These are phyloP conservation scores for Nomada ruficornis DNA, from an alignment of 2,888 invertebrate species.

Conservation along the genomic window DNA sequence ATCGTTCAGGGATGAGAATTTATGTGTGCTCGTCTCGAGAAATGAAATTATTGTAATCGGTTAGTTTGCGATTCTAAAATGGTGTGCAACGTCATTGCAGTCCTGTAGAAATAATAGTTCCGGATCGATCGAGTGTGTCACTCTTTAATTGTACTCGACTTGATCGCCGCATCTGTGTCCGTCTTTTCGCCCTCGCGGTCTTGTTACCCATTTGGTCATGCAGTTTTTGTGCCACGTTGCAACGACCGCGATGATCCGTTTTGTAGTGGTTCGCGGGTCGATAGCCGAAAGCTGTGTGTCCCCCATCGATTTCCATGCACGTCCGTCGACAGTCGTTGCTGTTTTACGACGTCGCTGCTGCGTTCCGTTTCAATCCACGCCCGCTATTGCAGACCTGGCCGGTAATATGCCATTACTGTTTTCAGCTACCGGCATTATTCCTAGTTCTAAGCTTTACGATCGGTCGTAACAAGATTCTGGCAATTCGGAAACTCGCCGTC, in stretches of 20 bases:
- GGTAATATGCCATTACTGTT: slow-evolving; percentile 56
- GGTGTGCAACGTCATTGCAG: background rate
- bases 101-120: background rate
- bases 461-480: slow-evolving; percentile 51
- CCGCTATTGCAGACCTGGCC: slow-evolving; percentile 7
- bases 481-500: slow-evolving; percentile 50
- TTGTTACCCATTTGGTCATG: no score
- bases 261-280: background rate
- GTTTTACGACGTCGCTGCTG: slow-evolving; percentile 44
- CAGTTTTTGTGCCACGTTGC: no score
- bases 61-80: background rate
- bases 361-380: slow-evolving; percentile 26
- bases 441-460: slow-evolving; percentile 60
- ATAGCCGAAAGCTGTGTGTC: background rate
- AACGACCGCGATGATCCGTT: background rate
- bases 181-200: no score
- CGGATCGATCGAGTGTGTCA: no score
- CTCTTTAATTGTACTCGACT: no score
- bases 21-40: background rate
- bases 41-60: background rate
- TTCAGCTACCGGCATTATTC: slow-evolving; percentile 50
- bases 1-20: background rate
- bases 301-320: slow-evolving; percentile 42
- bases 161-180: no score
- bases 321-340: slow-evolving; percentile 32